These are phyloP conservation scores for Dicerorhinus sumatrensis DNA, from an alignment of 2,113 vertebrate genomes.

Conservation along the genomic window DNA sequence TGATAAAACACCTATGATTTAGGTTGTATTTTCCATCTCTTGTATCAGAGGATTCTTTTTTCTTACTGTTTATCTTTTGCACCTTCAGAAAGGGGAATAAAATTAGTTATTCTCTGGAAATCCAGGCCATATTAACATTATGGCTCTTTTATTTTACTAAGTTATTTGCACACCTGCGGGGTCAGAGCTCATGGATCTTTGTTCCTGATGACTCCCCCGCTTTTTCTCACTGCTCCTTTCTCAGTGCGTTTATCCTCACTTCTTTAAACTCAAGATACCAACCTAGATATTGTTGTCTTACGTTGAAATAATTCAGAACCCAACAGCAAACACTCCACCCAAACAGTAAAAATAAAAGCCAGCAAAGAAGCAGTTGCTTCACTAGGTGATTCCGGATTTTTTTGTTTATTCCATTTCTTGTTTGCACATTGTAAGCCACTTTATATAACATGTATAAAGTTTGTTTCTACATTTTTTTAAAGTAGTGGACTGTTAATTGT, in stretches of 20 bases:
- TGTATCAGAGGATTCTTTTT: neutral
- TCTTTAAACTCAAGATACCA: neutral
- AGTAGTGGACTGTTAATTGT: neutral
- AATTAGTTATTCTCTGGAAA: neutral
- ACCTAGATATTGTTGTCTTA: neutral
- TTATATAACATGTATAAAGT: neutral
- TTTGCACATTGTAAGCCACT: neutral
- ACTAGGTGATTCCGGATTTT: neutral
- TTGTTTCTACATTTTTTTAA: neutral
- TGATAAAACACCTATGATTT: neutral
- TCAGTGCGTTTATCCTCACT: neutral
- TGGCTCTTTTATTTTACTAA: neutral
- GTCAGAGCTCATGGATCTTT: neutral
- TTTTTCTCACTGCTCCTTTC: neutral
- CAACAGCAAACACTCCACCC: neutral
- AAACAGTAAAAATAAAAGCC: slow-evolving; percentile 7
- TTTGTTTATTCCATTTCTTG: neutral
- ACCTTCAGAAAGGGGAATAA: neutral
- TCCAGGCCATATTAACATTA: neutral
- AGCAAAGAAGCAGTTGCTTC: neutral
- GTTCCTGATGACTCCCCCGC: neutral
- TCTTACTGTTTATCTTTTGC: neutral
- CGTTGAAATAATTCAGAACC: neutral
- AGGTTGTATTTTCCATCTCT: neutral
- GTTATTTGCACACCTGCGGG: neutral